Conservation (phyloP, 2,797 vertebrate genomes). For the Enteromius viviparus region DNA sequence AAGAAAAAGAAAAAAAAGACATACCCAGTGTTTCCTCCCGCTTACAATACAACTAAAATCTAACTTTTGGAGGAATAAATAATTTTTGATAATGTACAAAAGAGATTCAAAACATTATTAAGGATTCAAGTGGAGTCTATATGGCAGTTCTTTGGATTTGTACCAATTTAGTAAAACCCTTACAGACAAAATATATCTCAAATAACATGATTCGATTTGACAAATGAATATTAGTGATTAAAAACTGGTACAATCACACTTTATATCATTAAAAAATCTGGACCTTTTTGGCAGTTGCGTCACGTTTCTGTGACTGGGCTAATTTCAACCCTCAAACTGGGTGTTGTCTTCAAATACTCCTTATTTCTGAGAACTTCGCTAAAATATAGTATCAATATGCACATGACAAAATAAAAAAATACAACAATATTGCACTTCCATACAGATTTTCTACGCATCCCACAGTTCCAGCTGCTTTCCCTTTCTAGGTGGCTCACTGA, state of each 20-base stretch:
- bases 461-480: constrained; percentile 69
- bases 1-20: constrained; percentile 22
- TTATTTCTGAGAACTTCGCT: constrained; percentile 28
- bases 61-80: constrained; percentile 66
- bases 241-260: neutral
- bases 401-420: constrained; percentile 55
- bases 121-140: constrained; percentile 23
- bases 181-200: neutral
- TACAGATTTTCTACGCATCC: constrained; percentile 67
- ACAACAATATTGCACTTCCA: constrained; percentile 83
- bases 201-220: neutral
- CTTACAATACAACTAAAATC: constrained; percentile 49
- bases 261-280: neutral
- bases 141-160: constrained; percentile 9
- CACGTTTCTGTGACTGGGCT: constrained; percentile 11
- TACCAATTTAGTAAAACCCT: neutral
- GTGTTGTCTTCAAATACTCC: constrained; percentile 40
- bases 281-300: neutral
- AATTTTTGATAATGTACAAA: constrained; percentile 56
- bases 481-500: constrained; percentile 62
- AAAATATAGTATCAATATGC: constrained; percentile 54
- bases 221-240: neutral
- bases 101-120: constrained; percentile 51
- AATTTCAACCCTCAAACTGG: constrained; percentile 42
- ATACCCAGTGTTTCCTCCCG: constrained; percentile 73